These are phyloP conservation scores for Tyrannus savana DNA, from an alignment of 2,113 vertebrate species.

Conservation along the genomic window DNA sequence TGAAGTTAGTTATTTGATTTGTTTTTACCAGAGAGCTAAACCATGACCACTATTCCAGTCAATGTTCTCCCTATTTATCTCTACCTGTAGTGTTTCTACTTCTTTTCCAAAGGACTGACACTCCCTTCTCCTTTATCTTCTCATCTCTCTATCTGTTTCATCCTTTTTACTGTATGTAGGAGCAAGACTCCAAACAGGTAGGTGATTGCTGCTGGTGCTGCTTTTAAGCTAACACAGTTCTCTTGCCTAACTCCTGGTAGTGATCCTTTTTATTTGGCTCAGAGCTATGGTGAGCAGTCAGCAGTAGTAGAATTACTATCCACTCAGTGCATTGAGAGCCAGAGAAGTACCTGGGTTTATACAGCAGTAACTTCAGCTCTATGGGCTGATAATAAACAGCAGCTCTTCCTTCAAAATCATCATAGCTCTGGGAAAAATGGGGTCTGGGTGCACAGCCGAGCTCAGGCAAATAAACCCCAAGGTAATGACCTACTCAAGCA, in stretches of 20 bases:
- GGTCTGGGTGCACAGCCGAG: background rate
- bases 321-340: background rate
- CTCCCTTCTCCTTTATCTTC: conserved; percentile 5
- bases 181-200: background rate
- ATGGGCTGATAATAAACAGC: background rate
- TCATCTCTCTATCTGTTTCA: background rate
- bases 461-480: background rate
- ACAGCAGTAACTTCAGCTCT: background rate
- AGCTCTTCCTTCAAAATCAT: background rate
- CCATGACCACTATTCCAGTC: background rate
- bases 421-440: background rate
- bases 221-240: background rate
- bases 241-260: background rate
- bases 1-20: background rate
- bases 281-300: background rate
- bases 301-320: background rate
- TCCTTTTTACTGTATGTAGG: background rate
- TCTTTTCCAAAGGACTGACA: background rate
- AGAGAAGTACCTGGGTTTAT: background rate
- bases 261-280: background rate
- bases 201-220: background rate
- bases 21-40: background rate
- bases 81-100: background rate
- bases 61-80: background rate
- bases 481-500: background rate